These are phyloP conservation scores for Phylloscopus whistleri DNA, from an alignment of 2,113 vertebrate genomes.

Conservation along the genomic window DNA sequence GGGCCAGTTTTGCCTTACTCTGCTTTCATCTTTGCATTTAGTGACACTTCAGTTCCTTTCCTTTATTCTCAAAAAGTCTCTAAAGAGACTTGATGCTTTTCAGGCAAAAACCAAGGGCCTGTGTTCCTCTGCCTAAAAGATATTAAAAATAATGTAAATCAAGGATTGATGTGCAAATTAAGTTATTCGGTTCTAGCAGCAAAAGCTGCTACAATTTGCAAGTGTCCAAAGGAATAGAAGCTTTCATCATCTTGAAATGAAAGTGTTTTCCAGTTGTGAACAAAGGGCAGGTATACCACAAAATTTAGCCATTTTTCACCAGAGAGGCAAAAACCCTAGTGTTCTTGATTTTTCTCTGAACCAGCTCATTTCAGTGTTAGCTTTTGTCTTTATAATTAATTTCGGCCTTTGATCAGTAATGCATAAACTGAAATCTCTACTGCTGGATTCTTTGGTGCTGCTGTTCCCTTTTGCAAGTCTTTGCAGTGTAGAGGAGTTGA, in stretches of 20 bases:
- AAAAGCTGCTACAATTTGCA: background rate
- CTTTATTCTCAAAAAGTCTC: background rate
- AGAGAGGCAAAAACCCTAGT: background rate
- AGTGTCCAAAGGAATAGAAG: background rate
- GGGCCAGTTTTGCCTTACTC: background rate
- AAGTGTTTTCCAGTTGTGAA: background rate
- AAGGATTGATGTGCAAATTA: conserved; percentile 24
- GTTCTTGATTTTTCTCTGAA: background rate
- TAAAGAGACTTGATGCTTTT: conserved; percentile 1
- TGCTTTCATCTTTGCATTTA: conserved; percentile 12
- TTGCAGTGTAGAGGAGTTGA: background rate
- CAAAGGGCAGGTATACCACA: background rate
- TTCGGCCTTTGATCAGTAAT: background rate
- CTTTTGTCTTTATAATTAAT: background rate
- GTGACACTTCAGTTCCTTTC: background rate
- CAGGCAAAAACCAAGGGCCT: background rate
- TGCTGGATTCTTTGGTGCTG: background rate
- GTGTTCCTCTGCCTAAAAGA: background rate
- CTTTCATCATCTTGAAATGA: background rate
- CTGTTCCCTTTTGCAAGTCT: background rate
- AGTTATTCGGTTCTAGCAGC: background rate
- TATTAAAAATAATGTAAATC: conserved; percentile 24
- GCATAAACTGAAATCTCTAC: background rate
- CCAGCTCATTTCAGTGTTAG: background rate
- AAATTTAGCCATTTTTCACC: background rate